These are phyloP conservation scores for Chrysomela aeneicollis DNA, from an alignment of 2,888 invertebrate genomes.

Conservation along the genomic window DNA sequence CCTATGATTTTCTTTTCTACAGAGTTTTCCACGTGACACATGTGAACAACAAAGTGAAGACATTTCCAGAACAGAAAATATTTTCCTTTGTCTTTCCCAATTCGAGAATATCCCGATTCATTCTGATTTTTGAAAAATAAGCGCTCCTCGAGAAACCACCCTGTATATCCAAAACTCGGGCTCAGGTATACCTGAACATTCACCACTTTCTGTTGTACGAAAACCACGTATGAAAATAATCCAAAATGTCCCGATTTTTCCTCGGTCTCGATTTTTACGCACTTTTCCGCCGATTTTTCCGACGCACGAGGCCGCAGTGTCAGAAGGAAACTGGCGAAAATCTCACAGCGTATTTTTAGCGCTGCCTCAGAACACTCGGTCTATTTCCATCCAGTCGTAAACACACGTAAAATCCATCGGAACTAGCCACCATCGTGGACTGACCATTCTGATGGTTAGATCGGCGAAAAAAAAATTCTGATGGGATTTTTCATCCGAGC, in stretches of 20 bases:
- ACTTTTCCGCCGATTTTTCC: conserved; percentile 21
- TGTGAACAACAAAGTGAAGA: too few relatives aligned
- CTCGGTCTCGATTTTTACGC: conserved; percentile 23
- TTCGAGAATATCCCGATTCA: too few relatives aligned
- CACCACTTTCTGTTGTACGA: conserved; percentile 12
- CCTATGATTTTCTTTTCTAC: too few relatives aligned
- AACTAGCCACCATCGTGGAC: not conserved
- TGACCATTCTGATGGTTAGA: not conserved
- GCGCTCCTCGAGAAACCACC: too few relatives aligned
- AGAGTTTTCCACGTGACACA: too few relatives aligned
- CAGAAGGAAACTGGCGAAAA: conserved; percentile 60
- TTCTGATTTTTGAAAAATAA: too few relatives aligned
- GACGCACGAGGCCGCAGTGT: conserved; percentile 49
- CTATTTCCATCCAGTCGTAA: conserved; percentile 52
- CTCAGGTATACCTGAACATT: not conserved
- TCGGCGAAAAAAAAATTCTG: not conserved
- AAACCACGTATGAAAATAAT: conserved; percentile 27
- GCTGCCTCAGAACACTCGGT: conserved; percentile 51
- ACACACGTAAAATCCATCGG: not conserved
- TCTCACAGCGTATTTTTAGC: conserved; percentile 56
- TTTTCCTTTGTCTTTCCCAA: too few relatives aligned
- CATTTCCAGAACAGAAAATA: too few relatives aligned
- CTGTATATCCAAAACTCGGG: not conserved
- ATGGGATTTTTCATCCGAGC: not conserved
- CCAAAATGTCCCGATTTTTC: conserved; percentile 20